Evolutionary conservation across 2,888 invertebrate species (phyloP).

Genomic region (Electrophaes corylata): DNA sequence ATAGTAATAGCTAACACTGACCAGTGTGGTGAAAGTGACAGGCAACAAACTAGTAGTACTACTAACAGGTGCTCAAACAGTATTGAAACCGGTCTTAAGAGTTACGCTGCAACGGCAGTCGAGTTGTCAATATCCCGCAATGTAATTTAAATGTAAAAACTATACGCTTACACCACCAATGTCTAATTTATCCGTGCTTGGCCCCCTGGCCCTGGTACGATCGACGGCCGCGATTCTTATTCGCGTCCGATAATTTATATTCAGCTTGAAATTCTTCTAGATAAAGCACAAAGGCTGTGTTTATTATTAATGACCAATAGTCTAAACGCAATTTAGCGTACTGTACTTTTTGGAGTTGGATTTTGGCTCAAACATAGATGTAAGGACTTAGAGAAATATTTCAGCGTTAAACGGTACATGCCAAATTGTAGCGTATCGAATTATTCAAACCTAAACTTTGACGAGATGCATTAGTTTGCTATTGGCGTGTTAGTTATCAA

Average conservation of each 20-base stretch:
- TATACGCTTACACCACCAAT: too few species aligned
- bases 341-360: constrained; percentile 34
- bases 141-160: too few species aligned
- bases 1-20: too few species aligned
- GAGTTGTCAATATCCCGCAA: too few species aligned
- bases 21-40: too few species aligned
- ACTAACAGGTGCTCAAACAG: too few species aligned
- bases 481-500: not conserved
- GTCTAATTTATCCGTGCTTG: too few species aligned
- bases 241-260: not conserved
- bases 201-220: too few species aligned
- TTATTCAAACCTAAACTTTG: not conserved
- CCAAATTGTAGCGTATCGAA: constrained; percentile 12
- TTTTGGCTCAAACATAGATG: constrained; percentile 41
- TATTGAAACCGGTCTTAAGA: too few species aligned
- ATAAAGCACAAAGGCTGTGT: constrained; percentile 46
- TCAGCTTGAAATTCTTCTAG: constrained; percentile 33
- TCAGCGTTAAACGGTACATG: not conserved
- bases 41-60: too few species aligned
- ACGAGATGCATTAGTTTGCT: not conserved
- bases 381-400: constrained; percentile 11
- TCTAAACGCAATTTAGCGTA: constrained; percentile 20
- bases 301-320: constrained; percentile 39
- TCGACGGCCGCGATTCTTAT: not conserved
- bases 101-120: too few species aligned